These are phyloP conservation scores for Orius insidiosus DNA, from an alignment of 1,140 invertebrate species.

Conservation along the genomic window DNA sequence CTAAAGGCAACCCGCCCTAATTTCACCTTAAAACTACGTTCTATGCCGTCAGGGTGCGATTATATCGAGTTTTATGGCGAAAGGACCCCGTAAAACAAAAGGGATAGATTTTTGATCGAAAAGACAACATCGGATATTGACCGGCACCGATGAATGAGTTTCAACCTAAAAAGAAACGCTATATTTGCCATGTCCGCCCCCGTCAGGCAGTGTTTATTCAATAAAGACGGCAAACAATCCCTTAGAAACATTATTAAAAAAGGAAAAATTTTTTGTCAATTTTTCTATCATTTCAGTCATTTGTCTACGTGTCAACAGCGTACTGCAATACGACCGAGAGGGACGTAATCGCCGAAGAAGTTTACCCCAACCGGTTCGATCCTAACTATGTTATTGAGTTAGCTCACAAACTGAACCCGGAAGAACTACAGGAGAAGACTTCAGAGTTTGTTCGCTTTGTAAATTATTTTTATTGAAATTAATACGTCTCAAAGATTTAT, in stretches of 20 bases:
- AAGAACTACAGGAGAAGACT: slow-evolving; percentile 12
- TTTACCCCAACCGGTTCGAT: slow-evolving; percentile 29
- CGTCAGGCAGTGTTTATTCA: slow-evolving; percentile 1
- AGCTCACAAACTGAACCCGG: neutral
- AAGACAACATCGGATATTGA: too few species aligned
- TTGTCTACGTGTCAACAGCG: slow-evolving; percentile 66
- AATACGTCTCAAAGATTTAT: too few species aligned
- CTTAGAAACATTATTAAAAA: neutral
- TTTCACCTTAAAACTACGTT: too few species aligned
- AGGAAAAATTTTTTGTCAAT: too few species aligned
- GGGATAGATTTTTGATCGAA: too few species aligned
- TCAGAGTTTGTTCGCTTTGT: too few species aligned
- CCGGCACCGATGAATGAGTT: neutral
- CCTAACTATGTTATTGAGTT: slow-evolving; percentile 28
- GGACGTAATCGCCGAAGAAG: slow-evolving; percentile 39
- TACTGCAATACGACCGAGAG: slow-evolving; percentile 48
- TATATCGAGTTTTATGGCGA: too few species aligned
- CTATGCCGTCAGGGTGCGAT: too few species aligned
- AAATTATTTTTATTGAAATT: too few species aligned
- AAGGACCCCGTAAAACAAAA: too few species aligned
- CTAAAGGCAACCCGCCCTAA: too few species aligned
- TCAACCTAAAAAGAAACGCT: neutral
- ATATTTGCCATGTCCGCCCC: neutral
- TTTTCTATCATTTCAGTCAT: slow-evolving; percentile 33
- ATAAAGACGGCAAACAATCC: slow-evolving; percentile 1